Conservation (phyloP, 2,797 vertebrate genomes). For the Amazona ochrocephala region DNA sequence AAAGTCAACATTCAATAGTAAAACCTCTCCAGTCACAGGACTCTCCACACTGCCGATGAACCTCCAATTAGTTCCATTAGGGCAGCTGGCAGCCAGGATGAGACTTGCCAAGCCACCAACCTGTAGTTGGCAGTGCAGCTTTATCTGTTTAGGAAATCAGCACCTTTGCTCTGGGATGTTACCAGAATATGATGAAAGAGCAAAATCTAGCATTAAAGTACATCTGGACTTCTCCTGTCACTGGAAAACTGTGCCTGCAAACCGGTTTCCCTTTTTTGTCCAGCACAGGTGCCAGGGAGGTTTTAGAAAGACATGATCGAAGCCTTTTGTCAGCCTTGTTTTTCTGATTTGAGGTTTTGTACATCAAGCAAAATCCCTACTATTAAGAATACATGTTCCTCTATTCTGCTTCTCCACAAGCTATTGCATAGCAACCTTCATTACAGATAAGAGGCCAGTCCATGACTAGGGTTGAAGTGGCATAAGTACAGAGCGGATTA, state of each 20-base stretch:
- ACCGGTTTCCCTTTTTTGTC: neutral
- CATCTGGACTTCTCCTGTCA: neutral
- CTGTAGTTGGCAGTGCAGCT: neutral
- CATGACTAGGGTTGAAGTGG: neutral
- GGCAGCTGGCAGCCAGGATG: neutral
- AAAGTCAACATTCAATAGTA: conserved; percentile 17
- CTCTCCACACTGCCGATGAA: neutral
- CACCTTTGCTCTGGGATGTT: neutral
- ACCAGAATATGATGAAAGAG: neutral
- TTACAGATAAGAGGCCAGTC: neutral
- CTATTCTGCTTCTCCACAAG: neutral
- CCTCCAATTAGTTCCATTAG: conserved; percentile 32
- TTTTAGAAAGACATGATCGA: neutral
- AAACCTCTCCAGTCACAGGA: neutral
- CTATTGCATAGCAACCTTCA: neutral
- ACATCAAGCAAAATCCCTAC: neutral
- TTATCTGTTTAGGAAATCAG: neutral
- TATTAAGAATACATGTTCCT: neutral
- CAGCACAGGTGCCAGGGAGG: neutral
- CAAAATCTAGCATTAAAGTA: neutral
- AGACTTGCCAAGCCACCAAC: neutral
- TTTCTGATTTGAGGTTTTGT: neutral
- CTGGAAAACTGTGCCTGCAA: neutral
- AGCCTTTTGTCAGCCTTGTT: neutral
- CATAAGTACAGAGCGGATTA: neutral